Base-by-base conservation (phyloP, 2,888 invertebrate species). In the Mythimna albipuncta region DNA sequence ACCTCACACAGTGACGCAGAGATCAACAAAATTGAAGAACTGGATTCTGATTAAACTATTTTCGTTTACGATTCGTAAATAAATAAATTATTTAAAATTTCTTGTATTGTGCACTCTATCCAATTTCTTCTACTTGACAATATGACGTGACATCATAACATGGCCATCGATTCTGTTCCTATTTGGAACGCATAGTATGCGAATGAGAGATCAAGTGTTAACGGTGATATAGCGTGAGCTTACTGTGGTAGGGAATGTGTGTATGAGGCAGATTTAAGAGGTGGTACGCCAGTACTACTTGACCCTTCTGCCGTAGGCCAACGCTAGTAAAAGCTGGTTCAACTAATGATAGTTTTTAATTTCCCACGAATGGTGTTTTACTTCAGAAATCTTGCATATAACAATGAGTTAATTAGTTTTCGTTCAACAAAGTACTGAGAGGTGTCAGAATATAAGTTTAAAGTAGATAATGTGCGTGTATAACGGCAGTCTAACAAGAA, bases 301-400 rank as follows among this genome's bases (percentile, higher is more conserved):
- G 74, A 77, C 55, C 74, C 26, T 66, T 66, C 50, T 58, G 47
- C 21, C 65, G 32, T 59, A 77, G 61, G 72, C 64, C 64, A 69
- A 59, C 52, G 35, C 50, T 65, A 72, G 55, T 66, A 64, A 59
- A 64, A 13, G 57, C 32, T 44, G 41, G 64, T 59, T 55, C 77
- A 77, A 81, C 71, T 67, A 67, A 67, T 64, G 84, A 26, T 62
- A 32, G 5, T 9, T 47, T 57, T 57, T 13, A 62, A 81, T 73
- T 84, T 84, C 84, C 62, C 84, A 82, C 77, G 77, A 69, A 64
- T 41, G n/a, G 32, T 65, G 38, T 64, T 26, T 81, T 71, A 67
- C 80, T 79, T 68, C 32, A 26, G 52, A 83, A 74, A 65, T 38
- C 61, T 82, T 62, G 58, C 50, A 32, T 78, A 26, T 58, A 72